Percentiles rank a stretch among this genome's conserved stretches.
These are phyloP conservation scores for Leucoptera coffeella DNA, from an alignment of 2,888 invertebrate genomes.

Conservation along the genomic window DNA sequence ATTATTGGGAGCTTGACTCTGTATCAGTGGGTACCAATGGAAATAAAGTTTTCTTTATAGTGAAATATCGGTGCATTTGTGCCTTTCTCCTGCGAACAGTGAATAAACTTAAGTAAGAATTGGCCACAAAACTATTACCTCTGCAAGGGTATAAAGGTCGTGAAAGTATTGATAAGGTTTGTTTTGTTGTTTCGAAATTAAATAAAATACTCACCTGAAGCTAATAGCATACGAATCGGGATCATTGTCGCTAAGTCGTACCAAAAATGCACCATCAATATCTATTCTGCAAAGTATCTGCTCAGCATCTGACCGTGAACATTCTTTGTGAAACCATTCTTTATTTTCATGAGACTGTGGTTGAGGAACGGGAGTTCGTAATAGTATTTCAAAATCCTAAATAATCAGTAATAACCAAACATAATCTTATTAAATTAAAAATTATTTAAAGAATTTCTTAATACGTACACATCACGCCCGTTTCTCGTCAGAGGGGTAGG, in stretches of 20 bases:
- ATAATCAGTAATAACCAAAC: slow-evolving; percentile 6
- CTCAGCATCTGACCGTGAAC: slow-evolving; percentile 79
- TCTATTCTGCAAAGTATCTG: slow-evolving; percentile 78
- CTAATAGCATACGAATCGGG: slow-evolving; percentile 85
- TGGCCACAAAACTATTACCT: no score
- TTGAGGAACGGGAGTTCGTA: slow-evolving; percentile 90
- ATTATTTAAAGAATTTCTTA: no score
- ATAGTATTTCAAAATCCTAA: slow-evolving; percentile 78
- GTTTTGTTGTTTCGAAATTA: no score
- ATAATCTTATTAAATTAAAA: not conserved
- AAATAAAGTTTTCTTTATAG: no score
- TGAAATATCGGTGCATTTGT: no score
- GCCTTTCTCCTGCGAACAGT: no score
- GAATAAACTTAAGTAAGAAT: no score
- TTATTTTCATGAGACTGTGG: slow-evolving; percentile 90
- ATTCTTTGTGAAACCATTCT: slow-evolving; percentile 86
- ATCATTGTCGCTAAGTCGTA: slow-evolving; percentile 86
- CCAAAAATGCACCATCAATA: slow-evolving; percentile 90
- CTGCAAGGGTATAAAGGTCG: slow-evolving; percentile 2
- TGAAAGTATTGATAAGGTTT: no score
- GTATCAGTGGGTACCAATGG: no score
- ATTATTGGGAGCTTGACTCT: no score
- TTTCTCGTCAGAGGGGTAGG: no score
- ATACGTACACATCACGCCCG: no score
- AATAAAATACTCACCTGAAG: slow-evolving; percentile 70